These are phyloP conservation scores for Pollenia angustigena DNA, from an alignment of 2,888 invertebrate genomes.

Conservation along the genomic window DNA sequence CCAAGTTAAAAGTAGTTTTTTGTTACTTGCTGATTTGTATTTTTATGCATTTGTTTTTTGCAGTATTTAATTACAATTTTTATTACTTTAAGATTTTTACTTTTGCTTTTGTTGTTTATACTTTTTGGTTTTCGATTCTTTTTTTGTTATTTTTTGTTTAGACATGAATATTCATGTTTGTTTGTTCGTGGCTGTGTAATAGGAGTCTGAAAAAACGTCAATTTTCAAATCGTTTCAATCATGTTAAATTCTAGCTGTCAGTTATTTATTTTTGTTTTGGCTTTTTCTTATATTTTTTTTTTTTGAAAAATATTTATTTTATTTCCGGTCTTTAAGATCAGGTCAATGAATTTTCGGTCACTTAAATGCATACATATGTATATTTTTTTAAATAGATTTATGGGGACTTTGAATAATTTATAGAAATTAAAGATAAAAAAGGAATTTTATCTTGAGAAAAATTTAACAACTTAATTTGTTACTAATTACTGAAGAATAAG, in stretches of 20 bases:
- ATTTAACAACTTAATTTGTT: too few species aligned
- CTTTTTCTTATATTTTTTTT: constrained; percentile 3
- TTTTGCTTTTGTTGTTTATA: constrained; percentile 18
- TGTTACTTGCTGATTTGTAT: constrained; percentile 65
- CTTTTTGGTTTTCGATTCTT: constrained; percentile 36
- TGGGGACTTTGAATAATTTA: too few species aligned
- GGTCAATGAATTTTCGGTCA: constrained; percentile 25
- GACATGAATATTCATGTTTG: constrained; percentile 71
- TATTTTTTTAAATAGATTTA: too few species aligned
- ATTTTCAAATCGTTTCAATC: constrained; percentile 71
- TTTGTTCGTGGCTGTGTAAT: constrained; percentile 66
- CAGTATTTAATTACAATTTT: constrained; percentile 74
- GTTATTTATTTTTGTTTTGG: constrained; percentile 30
- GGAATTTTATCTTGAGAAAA: too few species aligned
- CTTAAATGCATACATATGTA: background rate
- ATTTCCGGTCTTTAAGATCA: constrained; percentile 64
- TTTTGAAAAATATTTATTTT: constrained; percentile 43
- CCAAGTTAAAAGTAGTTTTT: constrained; percentile 73
- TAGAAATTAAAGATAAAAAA: too few species aligned
- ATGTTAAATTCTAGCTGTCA: constrained; percentile 67
- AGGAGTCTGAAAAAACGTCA: constrained; percentile 72
- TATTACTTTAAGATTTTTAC: constrained; percentile 68
- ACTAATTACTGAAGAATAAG: too few species aligned
- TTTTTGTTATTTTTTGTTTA: constrained; percentile 43
- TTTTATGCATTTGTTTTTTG: constrained; percentile 55